Evolutionary conservation across 2,113 vertebrate genomes (phyloP).

Genomic region (Aptenodytes forsteri): DNA sequence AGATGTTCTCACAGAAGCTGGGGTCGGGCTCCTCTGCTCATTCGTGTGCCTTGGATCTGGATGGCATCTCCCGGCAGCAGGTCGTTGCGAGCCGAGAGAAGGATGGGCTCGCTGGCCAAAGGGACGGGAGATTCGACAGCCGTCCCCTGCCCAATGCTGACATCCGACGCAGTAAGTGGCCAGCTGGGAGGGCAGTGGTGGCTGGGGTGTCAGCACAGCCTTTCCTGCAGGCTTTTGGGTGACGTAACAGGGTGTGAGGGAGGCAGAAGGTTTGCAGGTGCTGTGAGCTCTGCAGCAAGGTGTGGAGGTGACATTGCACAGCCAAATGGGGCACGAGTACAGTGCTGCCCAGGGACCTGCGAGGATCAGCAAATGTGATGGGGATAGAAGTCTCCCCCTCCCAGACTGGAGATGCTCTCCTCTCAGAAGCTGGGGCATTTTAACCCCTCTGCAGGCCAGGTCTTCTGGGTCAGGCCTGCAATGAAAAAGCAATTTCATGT

Average conservation of each 20-base stretch:
- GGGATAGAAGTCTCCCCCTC: neutral
- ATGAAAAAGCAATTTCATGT: neutral
- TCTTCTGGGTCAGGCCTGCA: neutral
- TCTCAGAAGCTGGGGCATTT: neutral
- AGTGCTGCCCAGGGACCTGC: neutral
- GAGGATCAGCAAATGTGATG: neutral
- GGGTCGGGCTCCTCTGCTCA: constrained; percentile 77
- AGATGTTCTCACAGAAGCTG: constrained; percentile 81
- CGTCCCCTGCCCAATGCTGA: constrained; percentile 75
- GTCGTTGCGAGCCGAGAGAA: constrained; percentile 69
- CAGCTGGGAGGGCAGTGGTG: rapidly evolving
- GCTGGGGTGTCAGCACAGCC: neutral
- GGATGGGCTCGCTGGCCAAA: constrained; percentile 78
- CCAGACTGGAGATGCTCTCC: neutral
- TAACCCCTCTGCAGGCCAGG: neutral
- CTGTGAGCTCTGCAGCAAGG: neutral
- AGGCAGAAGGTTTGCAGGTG: neutral
- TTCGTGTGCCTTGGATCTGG: constrained; percentile 84
- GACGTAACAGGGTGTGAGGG: rapidly evolving
- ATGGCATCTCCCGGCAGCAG: constrained; percentile 83
- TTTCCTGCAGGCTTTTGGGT: neutral
- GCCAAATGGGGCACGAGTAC: neutral
- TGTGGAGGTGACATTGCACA: neutral
- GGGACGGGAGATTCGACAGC: constrained; percentile 71
- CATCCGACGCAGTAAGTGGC: constrained; percentile 79